These are phyloP conservation scores for Lacerta agilis DNA, from an alignment of 2,797 vertebrate species.

Conservation along the genomic window DNA sequence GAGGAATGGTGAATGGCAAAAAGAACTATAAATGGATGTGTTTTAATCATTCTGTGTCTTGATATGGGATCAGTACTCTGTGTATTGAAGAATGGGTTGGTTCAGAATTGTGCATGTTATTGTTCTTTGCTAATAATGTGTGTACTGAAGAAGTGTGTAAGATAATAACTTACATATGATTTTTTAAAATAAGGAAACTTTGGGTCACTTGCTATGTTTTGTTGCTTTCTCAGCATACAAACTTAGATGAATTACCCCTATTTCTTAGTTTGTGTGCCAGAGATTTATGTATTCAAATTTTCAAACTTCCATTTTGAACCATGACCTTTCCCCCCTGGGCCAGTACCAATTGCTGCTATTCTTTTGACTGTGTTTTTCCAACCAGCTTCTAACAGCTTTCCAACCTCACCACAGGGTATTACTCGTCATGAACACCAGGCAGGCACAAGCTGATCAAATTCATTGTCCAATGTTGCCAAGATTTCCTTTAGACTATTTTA, in stretches of 20 bases:
- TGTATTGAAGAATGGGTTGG: no score
- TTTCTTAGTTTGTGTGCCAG: background rate
- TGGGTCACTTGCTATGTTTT: background rate
- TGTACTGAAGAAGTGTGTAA: no score
- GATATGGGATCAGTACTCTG: no score
- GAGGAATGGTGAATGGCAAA: no score
- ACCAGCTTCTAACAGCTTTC: constrained; percentile 53
- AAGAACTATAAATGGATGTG: no score
- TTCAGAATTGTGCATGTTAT: no score
- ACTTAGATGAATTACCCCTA: background rate
- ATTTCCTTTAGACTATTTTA: constrained; percentile 53
- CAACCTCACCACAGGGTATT: constrained; percentile 8
- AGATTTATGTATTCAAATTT: constrained; percentile 8
- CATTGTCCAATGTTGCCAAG: constrained; percentile 48
- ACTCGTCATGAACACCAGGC: background rate
- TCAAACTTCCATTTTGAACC: background rate
- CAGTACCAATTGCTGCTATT: constrained; percentile 30
- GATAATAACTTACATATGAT: no score
- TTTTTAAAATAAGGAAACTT: background rate
- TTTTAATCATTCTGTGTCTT: no score
- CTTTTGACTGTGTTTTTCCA: constrained; percentile 31
- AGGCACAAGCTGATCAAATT: constrained; percentile 27
- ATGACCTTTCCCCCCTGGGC: background rate
- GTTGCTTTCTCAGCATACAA: background rate
- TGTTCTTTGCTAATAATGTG: no score